These are phyloP conservation scores for Tetramorium parvispinum DNA, from an alignment of 1,140 invertebrate species.

Conservation along the genomic window DNA sequence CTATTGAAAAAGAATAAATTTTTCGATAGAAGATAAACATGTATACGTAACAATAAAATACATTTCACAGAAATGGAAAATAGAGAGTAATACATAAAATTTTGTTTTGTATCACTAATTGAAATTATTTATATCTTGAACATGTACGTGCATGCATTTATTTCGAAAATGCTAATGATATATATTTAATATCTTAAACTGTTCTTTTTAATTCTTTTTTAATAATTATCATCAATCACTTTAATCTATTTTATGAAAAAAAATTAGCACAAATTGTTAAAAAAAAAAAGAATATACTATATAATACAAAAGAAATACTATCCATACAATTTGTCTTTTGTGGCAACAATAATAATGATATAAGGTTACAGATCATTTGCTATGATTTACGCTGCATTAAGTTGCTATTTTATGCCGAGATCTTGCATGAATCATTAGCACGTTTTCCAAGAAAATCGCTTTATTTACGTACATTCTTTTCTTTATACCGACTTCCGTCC, in stretches of 20 bases:
- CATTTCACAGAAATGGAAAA: neutral
- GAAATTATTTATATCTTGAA: neutral
- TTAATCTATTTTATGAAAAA: neutral
- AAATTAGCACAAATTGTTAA: neutral
- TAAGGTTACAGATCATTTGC: neutral
- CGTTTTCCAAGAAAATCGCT: constrained; percentile 10
- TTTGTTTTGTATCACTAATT: neutral
- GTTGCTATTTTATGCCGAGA: neutral
- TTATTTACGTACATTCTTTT: neutral
- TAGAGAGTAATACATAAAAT: neutral
- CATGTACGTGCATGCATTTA: neutral
- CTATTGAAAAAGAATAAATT: neutral
- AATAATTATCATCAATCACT: neutral
- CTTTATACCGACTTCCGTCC: neutral
- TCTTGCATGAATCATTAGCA: neutral
- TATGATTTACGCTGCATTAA: constrained; percentile 18
- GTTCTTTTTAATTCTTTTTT: neutral
- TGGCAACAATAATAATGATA: neutral
- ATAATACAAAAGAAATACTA: neutral
- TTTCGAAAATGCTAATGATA: neutral
- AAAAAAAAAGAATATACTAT: neutral
- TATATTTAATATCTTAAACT: neutral
- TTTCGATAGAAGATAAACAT: neutral
- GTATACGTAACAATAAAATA: neutral
- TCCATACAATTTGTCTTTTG: neutral